phyloP scores from a whole-genome alignment of 2,113 vertebrate species.

The Anarrhichthys ocellatus region DNA sequence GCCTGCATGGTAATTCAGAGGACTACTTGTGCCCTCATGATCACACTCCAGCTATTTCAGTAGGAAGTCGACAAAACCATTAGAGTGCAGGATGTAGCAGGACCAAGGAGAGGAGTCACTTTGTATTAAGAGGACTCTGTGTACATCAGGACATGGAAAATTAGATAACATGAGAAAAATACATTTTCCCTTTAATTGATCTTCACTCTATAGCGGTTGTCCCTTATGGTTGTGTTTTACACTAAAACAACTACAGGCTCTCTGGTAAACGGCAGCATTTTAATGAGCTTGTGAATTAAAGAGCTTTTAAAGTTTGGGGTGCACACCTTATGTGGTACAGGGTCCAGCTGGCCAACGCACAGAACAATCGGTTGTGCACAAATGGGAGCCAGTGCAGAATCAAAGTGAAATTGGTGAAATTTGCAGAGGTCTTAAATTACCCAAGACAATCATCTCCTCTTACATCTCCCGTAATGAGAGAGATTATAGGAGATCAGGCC shows the following conservation, averaged over 20 bases:
- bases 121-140: conserved; percentile 5
- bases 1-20: conserved; percentile 19
- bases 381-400: conserved; percentile 34
- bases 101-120: background rate
- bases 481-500: conserved; percentile 72
- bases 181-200: conserved; percentile 10
- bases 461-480: conserved; percentile 67
- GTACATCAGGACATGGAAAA: conserved; percentile 6
- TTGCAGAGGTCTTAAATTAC: conserved; percentile 67
- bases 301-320: conserved; percentile 14
- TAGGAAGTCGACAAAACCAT: background rate
- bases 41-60: conserved; percentile 5
- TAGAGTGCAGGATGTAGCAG: background rate
- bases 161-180: conserved; percentile 1
- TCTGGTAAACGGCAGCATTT: conserved; percentile 12
- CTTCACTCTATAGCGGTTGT: background rate
- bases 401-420: conserved; percentile 54
- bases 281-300: conserved; percentile 44
- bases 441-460: conserved; percentile 65
- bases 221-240: conserved; percentile 13
- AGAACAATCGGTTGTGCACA: conserved; percentile 1
- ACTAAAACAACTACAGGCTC: conserved; percentile 10
- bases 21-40: conserved; percentile 1
- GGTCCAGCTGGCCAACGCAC: conserved; percentile 32
- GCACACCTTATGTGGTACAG: conserved; percentile 41